Percentiles rank a stretch among this genome's conserved stretches.
Evolutionary conservation across 2,797 vertebrate species (phyloP).

Genomic region (Lepus townsendii): DNA sequence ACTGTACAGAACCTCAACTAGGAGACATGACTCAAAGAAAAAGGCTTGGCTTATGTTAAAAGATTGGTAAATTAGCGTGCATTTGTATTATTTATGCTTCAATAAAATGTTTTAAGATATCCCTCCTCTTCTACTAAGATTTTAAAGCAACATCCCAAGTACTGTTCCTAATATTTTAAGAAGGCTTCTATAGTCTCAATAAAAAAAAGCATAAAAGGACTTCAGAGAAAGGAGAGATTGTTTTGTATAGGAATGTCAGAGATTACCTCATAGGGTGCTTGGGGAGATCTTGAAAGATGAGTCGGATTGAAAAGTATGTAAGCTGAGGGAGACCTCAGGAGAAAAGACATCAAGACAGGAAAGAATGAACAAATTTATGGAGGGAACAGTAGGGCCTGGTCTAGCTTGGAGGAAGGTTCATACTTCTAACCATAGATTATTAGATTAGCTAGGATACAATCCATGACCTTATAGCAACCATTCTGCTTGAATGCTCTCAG

Average conservation of each 20-base stretch:
- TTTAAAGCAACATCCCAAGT: background rate
- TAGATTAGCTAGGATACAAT: conserved; percentile 7
- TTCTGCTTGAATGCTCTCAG: background rate
- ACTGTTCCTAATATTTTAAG: background rate
- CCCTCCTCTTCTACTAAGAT: background rate
- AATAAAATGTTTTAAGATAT: conserved; percentile 8
- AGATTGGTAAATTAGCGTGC: background rate
- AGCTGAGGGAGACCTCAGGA: conserved; percentile 10
- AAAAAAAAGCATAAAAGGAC: background rate
- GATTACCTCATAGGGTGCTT: background rate
- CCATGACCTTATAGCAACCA: background rate
- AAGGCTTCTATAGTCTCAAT: background rate
- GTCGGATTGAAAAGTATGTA: background rate
- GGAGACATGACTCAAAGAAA: background rate
- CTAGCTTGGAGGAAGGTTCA: background rate
- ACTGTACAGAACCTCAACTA: background rate
- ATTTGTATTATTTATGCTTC: background rate
- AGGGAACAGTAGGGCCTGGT: background rate
- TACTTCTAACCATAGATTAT: background rate
- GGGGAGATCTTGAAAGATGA: background rate
- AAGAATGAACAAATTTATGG: background rate
- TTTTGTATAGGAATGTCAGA: background rate
- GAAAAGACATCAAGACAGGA: background rate
- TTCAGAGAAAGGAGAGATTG: background rate
- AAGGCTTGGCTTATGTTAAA: background rate